Percentiles rank a stretch among this genome's conserved stretches.
Evolutionary conservation across 2,797 vertebrate species (phyloP).

Genomic region (Sandelia bainsii): DNA sequence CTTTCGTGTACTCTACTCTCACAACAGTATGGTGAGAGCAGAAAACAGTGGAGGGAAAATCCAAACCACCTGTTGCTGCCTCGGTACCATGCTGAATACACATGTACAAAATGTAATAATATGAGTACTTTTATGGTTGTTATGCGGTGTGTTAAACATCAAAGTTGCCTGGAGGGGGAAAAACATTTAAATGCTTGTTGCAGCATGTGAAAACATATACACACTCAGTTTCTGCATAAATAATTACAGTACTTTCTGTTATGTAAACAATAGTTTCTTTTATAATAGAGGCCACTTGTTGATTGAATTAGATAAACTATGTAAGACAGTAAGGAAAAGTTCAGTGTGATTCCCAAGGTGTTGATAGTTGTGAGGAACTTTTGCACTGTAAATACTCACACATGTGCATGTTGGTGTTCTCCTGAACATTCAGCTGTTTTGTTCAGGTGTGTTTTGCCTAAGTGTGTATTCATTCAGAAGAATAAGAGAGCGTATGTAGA

Average conservation of each 20-base stretch:
- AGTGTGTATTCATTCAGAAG: conserved; percentile 23
- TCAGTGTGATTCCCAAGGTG: too few relatives aligned
- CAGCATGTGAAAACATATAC: neutral
- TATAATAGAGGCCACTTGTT: neutral
- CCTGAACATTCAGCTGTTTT: conserved; percentile 37
- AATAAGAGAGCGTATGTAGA: conserved; percentile 42
- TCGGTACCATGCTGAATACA: neutral
- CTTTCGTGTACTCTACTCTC: neutral
- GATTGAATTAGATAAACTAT: neutral
- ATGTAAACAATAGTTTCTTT: neutral
- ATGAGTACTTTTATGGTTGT: conserved; percentile 15
- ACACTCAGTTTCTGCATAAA: neutral
- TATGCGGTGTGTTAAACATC: conserved; percentile 41
- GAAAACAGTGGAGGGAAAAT: conserved; percentile 16
- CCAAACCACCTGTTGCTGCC: conserved; percentile 36
- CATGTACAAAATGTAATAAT: neutral
- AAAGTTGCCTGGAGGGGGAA: conserved; percentile 17
- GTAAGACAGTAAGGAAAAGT: too few relatives aligned
- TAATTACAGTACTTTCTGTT: too few relatives aligned
- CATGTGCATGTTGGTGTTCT: conserved; percentile 6
- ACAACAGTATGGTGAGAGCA: neutral
- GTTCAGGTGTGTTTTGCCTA: neutral
- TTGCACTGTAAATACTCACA: neutral
- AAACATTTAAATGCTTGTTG: conserved; percentile 8
- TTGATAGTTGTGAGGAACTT: too few relatives aligned